Base-by-base conservation (phyloP, 2,113 vertebrate genomes). In the Colaptes auratus region DNA sequence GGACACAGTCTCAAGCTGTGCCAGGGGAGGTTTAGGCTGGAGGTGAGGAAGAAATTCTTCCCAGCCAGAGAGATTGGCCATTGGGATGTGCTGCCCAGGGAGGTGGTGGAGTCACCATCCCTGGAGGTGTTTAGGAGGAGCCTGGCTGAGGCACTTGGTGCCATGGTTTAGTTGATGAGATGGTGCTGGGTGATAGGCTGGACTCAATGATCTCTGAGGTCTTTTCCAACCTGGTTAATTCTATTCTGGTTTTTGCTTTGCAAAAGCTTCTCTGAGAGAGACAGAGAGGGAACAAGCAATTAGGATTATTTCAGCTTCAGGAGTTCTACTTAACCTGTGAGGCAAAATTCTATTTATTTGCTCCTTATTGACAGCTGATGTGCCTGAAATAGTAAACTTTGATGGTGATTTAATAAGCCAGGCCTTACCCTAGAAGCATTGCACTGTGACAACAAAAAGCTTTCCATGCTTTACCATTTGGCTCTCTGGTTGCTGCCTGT, bases 401-500 rank as follows among this genome's bases (percentile, higher is more conserved):
- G 35, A 83, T 86, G 35, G 14, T 50, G 30, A 84, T 90, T 92
- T 88, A 90, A 31, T 83, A 81, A 70, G 33, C 67, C 69, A 88
- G 52, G 27, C 12, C 25, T 86, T 90, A 91, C 63, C 27, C 24
- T 69, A 83, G 35, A 86, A 88, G 4, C 24, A 71, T 31, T 91
- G 60, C 25, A 12, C 36, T 89, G 20, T 5, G 13, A 75, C 59
- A 15, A 2, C 33, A 78, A 75, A 74, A 87, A 78, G 5, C 28
- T 78, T 83, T 71, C 42, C 23, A n/a, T 84, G 69, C 79, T 89
- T 93, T 82, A 90, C 74, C 46, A 36, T 83, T 89, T 63, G 85
- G 21, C 56, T 80, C 31, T 74, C 8, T 76, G 19, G 70, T 59
- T 88, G 36, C 5, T 86, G 18, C 36, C 77, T 10, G 11, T 39